phyloP scores from a whole-genome alignment of 2,888 invertebrate species.

The Copidosoma aretas region DNA sequence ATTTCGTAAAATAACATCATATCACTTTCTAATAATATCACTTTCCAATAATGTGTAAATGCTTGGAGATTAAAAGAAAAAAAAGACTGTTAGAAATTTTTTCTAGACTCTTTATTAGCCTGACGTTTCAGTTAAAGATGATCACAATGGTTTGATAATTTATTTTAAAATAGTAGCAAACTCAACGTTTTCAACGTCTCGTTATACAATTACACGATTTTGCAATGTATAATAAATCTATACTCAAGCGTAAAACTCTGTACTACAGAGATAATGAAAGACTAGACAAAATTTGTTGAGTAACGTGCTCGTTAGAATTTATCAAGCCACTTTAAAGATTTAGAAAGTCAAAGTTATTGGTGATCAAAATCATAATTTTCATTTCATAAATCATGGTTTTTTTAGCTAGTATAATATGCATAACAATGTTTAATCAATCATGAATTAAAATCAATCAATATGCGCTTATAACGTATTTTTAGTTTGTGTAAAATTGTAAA shows the following conservation, averaged over 20 bases:
- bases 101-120: slow-evolving; percentile 48
- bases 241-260: slow-evolving; percentile 35
- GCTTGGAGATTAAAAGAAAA: neutral
- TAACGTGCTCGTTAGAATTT: slow-evolving; percentile 11
- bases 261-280: slow-evolving; percentile 36
- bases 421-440: neutral
- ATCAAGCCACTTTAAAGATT: slow-evolving; percentile 34
- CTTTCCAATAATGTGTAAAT: neutral
- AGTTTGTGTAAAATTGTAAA: slow-evolving; percentile 15
- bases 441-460: neutral
- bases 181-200: slow-evolving; percentile 44
- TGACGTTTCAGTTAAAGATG: slow-evolving; percentile 49
- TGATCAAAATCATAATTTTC: slow-evolving; percentile 1
- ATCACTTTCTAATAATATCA: too few species aligned
- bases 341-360: neutral
- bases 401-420: neutral
- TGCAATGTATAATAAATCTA: slow-evolving; percentile 33
- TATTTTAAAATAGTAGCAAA: slow-evolving; percentile 51
- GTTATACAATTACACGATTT: slow-evolving; percentile 24
- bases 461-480: neutral
- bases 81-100: slow-evolving; percentile 1
- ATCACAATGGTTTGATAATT: slow-evolving; percentile 47
- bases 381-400: slow-evolving; percentile 9
- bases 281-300: slow-evolving; percentile 36
- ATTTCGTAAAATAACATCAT: neutral